Base-by-base conservation (phyloP, 1,140 invertebrate genomes). In the Solenopsis fugax region DNA sequence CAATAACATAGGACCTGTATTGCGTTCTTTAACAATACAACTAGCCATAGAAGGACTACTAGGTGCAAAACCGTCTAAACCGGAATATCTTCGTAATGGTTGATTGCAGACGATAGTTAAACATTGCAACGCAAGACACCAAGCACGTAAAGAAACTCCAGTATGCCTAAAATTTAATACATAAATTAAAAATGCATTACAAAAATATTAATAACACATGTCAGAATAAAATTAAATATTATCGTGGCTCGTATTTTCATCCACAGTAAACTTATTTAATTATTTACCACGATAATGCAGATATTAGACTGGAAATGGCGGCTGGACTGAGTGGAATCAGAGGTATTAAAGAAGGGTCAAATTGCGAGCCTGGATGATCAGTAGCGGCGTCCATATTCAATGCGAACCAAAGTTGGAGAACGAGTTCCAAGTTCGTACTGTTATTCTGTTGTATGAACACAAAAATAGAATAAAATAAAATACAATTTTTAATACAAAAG, bases 321-420 rank as follows among this genome's bases (percentile, higher is more conserved):
- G 96, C 96, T 0, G 96, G 95, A 60, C 96, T 97, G 48, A 98
- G 96, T 12, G 96, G 96, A 80, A 98, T 97, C 64, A 97, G 96
- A 37, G 98, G 97, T 65, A 96, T 96, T 73, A 97, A 95, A 6
- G 96, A 96, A 7, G 97, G 96, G 92, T 97, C 95, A 76, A 96
- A 96, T 21, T 95, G 95, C 75, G 95, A 91, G 90, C 92, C 95
- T 13, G 93, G 91, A 58, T 94, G 95, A 76, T 96, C 94, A 5
- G 94, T 93, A 76, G 95, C 93, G 69, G 93, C 93, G 75, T 96
- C 96, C 87, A 96, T 96, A 93, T 98, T 98, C 62, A 98, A 93
- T 1, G 97, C 98, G 58, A 98, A 95, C 98, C 98, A 98, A 80
- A 98, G 95, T 78, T 98, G 97, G 6, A 98, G 95, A 58, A 98